Evolutionary conservation across 1,140 invertebrate species (phyloP), one percentile per base, ranked within the genome.

Genomic region (Zaprionus inermis): DNA sequence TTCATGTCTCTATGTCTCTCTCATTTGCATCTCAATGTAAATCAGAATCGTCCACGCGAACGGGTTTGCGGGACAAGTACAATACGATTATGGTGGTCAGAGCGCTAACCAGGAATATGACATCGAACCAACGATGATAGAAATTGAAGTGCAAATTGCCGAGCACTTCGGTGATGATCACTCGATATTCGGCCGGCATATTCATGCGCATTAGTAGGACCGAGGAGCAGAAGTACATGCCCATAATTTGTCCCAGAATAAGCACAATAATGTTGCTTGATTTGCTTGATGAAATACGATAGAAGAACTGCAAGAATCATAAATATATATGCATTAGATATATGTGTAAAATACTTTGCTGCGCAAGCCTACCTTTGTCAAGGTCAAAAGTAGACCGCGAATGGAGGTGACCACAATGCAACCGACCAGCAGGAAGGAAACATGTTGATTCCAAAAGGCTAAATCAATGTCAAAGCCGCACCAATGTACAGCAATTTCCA

Each of bases 71-170:
- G 3, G 91, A 92, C 54, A 92, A 69, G 93, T 99, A 99, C 24
- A 99, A 93, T 84, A 99, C 99, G 71, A 96, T 95, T 91, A 99
- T 99, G 73, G 98, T 99, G 20, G 97, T 97, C 46, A 99, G 92
- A 1, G 99, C 99, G 83, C 98, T 99, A 30, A 99, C 96, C 56
- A 99, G 94, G 93, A 99, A 99, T 92, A 99, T 99, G 0, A 99
- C 98, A 93, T 99, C 99, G 93, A 99, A 99, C 99, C 99, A 99
- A 56, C 99, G 95, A 93, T 99, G 99, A 92, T 99, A 99, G 94
- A 99, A 99, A 92, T 98, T 99, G 88, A 99, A 99, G 92, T 99
- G 98, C 61, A 99, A 93, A 92, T 99, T 98, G 7, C 99, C 99
- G 0, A 99, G 93, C 0, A 99, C 98, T 94, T 99, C 97, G 0